These are phyloP conservation scores for Vultur gryphus DNA, from an alignment of 2,797 vertebrate genomes.

Conservation along the genomic window DNA sequence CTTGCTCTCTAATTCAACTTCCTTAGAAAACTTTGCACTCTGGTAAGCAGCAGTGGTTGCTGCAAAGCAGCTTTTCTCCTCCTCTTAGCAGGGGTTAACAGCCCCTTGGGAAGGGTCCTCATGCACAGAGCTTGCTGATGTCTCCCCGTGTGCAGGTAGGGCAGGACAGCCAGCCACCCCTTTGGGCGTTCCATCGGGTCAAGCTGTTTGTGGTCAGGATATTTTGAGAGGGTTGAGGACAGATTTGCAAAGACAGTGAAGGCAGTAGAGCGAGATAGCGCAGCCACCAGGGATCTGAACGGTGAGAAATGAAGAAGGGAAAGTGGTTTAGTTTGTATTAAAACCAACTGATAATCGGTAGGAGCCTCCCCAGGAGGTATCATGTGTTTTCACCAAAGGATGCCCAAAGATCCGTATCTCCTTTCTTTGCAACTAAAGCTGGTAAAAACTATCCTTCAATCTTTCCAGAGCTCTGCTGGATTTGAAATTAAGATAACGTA, in stretches of 20 bases:
- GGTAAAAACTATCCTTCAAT: not conserved
- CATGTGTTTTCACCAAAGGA: not conserved
- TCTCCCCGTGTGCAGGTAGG: accelerated
- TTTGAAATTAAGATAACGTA: not conserved
- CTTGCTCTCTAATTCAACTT: not conserved
- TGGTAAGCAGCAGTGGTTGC: not conserved
- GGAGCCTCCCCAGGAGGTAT: not conserved
- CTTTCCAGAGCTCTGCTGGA: not conserved
- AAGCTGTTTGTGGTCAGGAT: not conserved
- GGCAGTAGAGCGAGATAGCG: not conserved
- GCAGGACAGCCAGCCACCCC: not conserved
- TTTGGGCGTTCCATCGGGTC: not conserved
- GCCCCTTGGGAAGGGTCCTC: not conserved
- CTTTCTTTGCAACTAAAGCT: not conserved
- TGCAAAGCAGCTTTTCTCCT: not conserved
- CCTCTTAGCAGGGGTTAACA: not conserved
- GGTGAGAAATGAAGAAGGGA: not conserved
- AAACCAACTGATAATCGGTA: not conserved
- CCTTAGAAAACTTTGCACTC: not conserved
- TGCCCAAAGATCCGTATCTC: not conserved
- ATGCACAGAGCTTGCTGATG: accelerated
- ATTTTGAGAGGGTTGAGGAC: not conserved
- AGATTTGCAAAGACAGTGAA: not conserved
- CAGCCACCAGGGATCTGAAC: not conserved
- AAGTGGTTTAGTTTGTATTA: not conserved